phyloP scores from a whole-genome alignment of 1,140 invertebrate species.

The Chrysomallon squamiferum region DNA sequence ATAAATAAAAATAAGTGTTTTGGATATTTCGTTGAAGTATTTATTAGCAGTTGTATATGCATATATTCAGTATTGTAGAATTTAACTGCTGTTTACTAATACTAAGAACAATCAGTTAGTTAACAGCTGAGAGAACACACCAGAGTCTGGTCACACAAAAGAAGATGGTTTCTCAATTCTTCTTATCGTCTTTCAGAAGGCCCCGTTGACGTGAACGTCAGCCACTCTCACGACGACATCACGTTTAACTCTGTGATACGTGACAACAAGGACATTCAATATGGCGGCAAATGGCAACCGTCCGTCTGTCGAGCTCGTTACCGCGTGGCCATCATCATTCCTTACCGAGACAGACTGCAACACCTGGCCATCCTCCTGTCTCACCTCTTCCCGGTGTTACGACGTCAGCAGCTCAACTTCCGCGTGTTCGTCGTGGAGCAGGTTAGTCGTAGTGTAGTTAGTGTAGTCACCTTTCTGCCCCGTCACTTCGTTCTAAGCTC shows the following conservation, averaged over 20 bases:
- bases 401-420: conserved; percentile 88
- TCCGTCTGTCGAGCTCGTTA: conserved; percentile 38
- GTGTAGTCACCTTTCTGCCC: no score
- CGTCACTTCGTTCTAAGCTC: no score
- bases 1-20: no score
- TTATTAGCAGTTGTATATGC: no score
- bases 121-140: no score
- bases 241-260: conserved; percentile 16
- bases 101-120: no score
- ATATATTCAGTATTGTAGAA: no score
- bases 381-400: conserved; percentile 89
- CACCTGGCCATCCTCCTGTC: conserved; percentile 84
- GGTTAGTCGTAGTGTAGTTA: no score
- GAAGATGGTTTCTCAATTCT: no score
- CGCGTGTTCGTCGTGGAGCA: conserved; percentile 92
- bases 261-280: conserved; percentile 23
- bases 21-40: no score
- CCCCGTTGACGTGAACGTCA: conserved; percentile 10
- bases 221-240: conserved; percentile 13
- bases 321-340: conserved; percentile 55
- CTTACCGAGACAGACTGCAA: conserved; percentile 77
- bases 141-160: no score
- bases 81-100: no score
- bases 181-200: conserved; percentile 24
- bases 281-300: conserved; percentile 43